Percentiles rank a stretch among this genome's conserved stretches.
phyloP scores from a whole-genome alignment of 2,113 vertebrate species.

The Laticauda laticaudata region DNA sequence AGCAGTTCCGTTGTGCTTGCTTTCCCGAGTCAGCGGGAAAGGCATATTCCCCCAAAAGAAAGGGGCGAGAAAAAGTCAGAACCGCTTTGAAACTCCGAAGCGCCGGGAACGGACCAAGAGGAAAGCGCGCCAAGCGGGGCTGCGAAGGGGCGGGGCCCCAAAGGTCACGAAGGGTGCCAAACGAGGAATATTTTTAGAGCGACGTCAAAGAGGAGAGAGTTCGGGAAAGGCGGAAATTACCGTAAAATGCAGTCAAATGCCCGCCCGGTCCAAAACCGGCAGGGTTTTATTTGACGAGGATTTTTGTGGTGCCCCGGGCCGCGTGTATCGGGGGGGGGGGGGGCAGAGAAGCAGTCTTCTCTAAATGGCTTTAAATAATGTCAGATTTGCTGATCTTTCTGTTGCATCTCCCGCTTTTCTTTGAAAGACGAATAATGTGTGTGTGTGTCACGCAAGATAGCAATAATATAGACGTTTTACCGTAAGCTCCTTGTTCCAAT shows the following conservation, averaged over 20 bases:
- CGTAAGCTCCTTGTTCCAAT: not conserved
- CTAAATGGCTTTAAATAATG: not conserved
- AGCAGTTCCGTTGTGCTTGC: not conserved
- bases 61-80: not conserved
- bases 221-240: not conserved
- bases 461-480: not conserved
- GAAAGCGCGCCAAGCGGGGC: not conserved
- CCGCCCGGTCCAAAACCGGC: not conserved
- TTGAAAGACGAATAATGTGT: not conserved
- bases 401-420: not conserved
- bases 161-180: constrained; percentile 4
- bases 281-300: not conserved
- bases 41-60: too few species aligned
- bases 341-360: not conserved
- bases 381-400: not conserved
- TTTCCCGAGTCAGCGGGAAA: not conserved
- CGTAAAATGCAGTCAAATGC: not conserved
- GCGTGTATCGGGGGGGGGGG: too few species aligned
- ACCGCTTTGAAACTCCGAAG: not conserved
- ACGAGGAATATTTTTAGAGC: constrained; percentile 8
- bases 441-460: not conserved
- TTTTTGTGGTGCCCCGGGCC: not conserved
- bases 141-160: not conserved
- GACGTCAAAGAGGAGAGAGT: not conserved
- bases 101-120: not conserved